Percentiles rank a stretch among this genome's conserved stretches.
Evolutionary conservation across 2,888 invertebrate genomes (phyloP).

Genomic region (Trachelus iudaicus): DNA sequence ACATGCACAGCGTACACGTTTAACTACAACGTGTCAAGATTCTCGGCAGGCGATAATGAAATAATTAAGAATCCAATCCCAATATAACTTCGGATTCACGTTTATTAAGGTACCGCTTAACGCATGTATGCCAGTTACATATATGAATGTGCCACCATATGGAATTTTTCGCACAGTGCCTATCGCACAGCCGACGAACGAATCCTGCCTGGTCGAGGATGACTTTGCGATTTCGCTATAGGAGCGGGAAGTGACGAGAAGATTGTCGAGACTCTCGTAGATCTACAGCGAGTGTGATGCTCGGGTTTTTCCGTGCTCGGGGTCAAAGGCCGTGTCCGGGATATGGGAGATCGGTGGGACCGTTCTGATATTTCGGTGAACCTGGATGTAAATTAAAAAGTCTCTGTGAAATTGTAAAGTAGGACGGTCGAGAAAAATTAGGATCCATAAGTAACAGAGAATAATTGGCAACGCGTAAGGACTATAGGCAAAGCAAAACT

Average conservation of each 20-base stretch:
- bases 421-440: background rate
- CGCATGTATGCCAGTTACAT: too few species aligned
- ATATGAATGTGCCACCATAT: background rate
- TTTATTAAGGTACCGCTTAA: too few species aligned
- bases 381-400: background rate
- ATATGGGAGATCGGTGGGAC: constrained; percentile 17
- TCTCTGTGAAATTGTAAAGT: background rate
- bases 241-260: constrained; percentile 13
- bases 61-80: constrained; percentile 13
- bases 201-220: constrained; percentile 9
- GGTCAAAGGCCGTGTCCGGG: constrained; percentile 23
- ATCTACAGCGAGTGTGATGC: constrained; percentile 17
- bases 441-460: background rate
- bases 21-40: constrained; percentile 17
- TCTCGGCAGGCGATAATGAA: constrained; percentile 15
- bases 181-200: background rate
- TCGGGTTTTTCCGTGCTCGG: constrained; percentile 18
- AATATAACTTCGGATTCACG: background rate
- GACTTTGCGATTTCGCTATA: constrained; percentile 14
- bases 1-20: background rate
- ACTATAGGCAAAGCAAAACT: background rate
- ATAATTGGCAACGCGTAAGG: background rate
- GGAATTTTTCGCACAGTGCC: background rate
- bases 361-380: constrained; percentile 14
- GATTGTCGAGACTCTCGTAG: constrained; percentile 6